Evolutionary conservation across 2,113 vertebrate species (phyloP).

Genomic region (Neopipo cinnamomea): DNA sequence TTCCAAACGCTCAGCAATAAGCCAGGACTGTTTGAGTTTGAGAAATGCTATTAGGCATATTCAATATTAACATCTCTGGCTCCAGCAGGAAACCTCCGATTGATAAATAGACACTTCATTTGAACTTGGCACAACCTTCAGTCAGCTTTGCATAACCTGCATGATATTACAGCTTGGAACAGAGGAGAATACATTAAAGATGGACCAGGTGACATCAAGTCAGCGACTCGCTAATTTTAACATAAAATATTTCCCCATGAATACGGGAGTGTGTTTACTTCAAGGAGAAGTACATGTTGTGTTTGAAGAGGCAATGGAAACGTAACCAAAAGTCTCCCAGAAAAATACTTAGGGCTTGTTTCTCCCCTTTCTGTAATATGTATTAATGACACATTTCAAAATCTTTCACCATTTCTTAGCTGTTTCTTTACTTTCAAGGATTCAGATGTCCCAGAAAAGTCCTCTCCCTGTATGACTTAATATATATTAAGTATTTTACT

Average conservation of each 20-base stretch:
- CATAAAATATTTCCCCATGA: not conserved
- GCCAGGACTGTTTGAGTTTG: constrained; percentile 1
- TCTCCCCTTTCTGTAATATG: not conserved
- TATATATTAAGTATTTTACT: not conserved
- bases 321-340: not conserved
- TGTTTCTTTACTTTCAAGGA: not conserved
- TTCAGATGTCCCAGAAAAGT: not conserved
- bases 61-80: constrained; percentile 50
- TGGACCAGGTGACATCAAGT: not conserved
- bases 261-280: not conserved
- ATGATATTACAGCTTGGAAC: not conserved
- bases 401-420: not conserved
- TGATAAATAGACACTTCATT: constrained; percentile 59
- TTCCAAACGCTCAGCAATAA: constrained; percentile 31
- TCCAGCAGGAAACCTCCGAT: constrained; percentile 33
- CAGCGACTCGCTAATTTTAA: constrained; percentile 11
- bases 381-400: not conserved
- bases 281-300: not conserved
- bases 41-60: constrained; percentile 42
- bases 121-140: constrained; percentile 64
- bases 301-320: not conserved
- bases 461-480: not conserved
- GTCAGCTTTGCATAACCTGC: constrained; percentile 38
- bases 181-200: constrained; percentile 2
- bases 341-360: not conserved